Evolutionary conservation across 2,888 invertebrate genomes (phyloP), one percentile per base, ranked within the genome.

Genomic region (Empis livida): DNA sequence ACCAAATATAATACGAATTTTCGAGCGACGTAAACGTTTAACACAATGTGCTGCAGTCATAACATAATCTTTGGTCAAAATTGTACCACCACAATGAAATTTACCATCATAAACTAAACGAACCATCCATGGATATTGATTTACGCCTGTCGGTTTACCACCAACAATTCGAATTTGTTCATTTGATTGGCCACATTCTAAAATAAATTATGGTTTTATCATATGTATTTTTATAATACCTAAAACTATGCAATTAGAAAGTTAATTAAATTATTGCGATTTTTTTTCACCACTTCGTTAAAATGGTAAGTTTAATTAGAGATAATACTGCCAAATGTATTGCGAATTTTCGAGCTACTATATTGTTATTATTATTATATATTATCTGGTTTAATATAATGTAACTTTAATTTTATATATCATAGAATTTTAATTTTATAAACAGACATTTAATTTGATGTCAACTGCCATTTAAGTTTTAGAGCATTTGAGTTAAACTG

Each of bases 1-100:
- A 2, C 89, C 89, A 37, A 90, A 76, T 53, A 89, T 80, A 4
- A 90, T 78, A 32, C 88, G 77, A 54, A 90, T 87, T 65, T 85
- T 87, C 0, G 87, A 84, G 38, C 83, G 74, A 59, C 84, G 81
- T 37, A 90, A 64, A 56, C 87, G 87, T 44, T 68, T 67, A 2
- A 90, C 82, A 63, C 90, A 90, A 71, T 90, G 90, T 3, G 90
- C 90, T 1, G 90, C 90, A 0, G 90, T 89, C 47, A 91, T 73
- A 49, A 90, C 86, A 63, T 86, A 88, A 67, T 88, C 85, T 63
- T 82, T 81, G 47, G 85, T 86, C 41, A 91, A 73, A 27, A 90
- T 73, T 3, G 88, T 87, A 17, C 83, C 90, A 1, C 90, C 90
- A 60, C 90, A 91, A 64, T 90, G 90, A 70, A 89, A 90, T 66